Evolutionary conservation across 2,113 vertebrate genomes (phyloP).

Genomic region (Barbus barbus): DNA sequence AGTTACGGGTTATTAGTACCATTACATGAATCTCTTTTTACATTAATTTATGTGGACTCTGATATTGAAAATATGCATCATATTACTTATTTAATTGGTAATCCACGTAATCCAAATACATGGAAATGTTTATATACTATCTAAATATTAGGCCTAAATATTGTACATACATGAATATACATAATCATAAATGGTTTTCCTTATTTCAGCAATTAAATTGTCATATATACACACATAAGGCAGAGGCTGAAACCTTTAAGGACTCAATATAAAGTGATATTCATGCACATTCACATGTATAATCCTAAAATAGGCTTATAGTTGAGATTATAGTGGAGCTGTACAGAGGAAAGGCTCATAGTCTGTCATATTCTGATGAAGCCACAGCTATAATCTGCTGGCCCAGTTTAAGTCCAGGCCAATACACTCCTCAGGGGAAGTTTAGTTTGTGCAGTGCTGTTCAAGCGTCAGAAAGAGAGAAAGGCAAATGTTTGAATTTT

Average conservation of each 20-base stretch:
- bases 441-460: conserved; percentile 17
- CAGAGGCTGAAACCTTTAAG: neutral
- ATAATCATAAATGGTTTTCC: too few species aligned
- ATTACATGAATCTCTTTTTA: neutral
- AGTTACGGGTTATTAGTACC: neutral
- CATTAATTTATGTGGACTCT: neutral
- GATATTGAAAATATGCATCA: neutral
- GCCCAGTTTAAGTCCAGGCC: conserved; percentile 23
- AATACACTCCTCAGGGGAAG: conserved; percentile 14
- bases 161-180: too few species aligned
- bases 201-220: too few species aligned
- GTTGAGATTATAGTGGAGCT: conserved; percentile 10
- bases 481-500: neutral
- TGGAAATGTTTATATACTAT: neutral
- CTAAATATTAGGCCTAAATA: too few species aligned
- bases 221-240: neutral
- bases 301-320: conserved; percentile 23
- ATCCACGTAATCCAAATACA: neutral
- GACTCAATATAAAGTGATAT: conserved; percentile 18
- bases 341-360: neutral
- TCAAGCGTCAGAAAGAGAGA: conserved; percentile 9
- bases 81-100: too few species aligned
- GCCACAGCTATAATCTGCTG: conserved; percentile 10
- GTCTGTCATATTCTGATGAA: conserved; percentile 4
- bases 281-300: neutral